phyloP scores from a whole-genome alignment of 2,888 invertebrate species.

The Timema cristinae region DNA sequence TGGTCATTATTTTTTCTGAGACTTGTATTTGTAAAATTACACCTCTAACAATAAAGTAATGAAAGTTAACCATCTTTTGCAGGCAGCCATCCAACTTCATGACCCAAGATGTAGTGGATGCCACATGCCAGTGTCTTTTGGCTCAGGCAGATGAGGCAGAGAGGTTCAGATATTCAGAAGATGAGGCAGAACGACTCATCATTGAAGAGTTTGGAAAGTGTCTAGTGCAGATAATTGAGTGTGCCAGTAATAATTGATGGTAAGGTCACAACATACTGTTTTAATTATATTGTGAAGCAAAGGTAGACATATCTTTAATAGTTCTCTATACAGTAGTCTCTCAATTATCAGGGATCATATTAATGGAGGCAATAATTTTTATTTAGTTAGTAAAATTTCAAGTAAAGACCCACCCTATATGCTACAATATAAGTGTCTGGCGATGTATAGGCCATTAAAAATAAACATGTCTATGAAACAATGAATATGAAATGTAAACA shows the following conservation, averaged over 20 bases:
- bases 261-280: too few relatives aligned
- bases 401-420: too few relatives aligned
- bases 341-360: too few relatives aligned
- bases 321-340: too few relatives aligned
- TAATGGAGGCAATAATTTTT: too few relatives aligned
- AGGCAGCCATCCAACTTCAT: constrained; percentile 87
- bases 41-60: background rate
- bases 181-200: constrained; percentile 65
- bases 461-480: too few relatives aligned
- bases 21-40: background rate
- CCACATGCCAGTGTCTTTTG: constrained; percentile 90
- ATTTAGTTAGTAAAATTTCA: too few relatives aligned
- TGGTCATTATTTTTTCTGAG: background rate
- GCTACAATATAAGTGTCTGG: too few relatives aligned
- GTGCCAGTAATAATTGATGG: constrained; percentile 42
- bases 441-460: too few relatives aligned
- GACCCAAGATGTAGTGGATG: constrained; percentile 92
- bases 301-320: too few relatives aligned
- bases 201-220: constrained; percentile 95
- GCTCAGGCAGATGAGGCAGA: constrained; percentile 87
- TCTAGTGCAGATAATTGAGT: constrained; percentile 86
- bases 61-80: constrained; percentile 25
- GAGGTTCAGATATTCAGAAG: constrained; percentile 57
- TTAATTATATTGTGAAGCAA: too few relatives aligned
- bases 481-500: too few relatives aligned